These are phyloP conservation scores for Drosophila ficusphila DNA, from an alignment of 1,140 invertebrate genomes.

Conservation along the genomic window DNA sequence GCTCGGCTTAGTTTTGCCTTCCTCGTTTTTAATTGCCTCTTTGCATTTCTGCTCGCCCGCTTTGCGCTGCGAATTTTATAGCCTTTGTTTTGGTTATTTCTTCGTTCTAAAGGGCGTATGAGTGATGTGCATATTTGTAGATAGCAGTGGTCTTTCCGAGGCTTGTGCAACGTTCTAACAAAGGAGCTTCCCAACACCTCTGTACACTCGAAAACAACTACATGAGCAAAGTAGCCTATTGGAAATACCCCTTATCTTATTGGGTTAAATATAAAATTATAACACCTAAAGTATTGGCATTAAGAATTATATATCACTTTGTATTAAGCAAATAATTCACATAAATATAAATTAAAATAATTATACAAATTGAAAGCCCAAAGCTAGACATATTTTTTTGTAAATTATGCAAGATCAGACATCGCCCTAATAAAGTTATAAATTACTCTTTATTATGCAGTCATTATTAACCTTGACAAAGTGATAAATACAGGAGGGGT, in stretches of 20 bases:
- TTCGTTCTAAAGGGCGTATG: constrained; percentile 50
- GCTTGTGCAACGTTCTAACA: constrained; percentile 3
- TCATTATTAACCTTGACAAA: no score
- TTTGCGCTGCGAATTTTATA: constrained; percentile 22
- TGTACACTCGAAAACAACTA: background rate
- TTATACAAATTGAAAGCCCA: no score
- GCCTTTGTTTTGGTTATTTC: constrained; percentile 63
- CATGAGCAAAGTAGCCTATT: background rate
- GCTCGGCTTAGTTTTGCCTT: constrained; percentile 9
- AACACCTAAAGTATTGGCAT: background rate
- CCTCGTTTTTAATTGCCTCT: constrained; percentile 23
- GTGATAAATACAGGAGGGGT: no score
- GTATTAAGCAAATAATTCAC: no score
- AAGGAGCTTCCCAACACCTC: no score
- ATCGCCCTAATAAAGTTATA: no score
- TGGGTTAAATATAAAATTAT: background rate
- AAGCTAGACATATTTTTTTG: no score
- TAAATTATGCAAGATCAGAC: background rate
- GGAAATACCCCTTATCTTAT: background rate
- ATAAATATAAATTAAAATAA: no score
- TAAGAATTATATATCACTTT: no score
- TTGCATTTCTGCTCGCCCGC: constrained; percentile 11
- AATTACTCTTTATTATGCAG: no score
- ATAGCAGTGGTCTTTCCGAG: background rate
- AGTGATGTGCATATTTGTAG: constrained; percentile 17